Percentiles rank a stretch among this genome's conserved stretches.
Evolutionary conservation across 2,888 invertebrate genomes (phyloP).

Genomic region (Ochropacha duplaris): DNA sequence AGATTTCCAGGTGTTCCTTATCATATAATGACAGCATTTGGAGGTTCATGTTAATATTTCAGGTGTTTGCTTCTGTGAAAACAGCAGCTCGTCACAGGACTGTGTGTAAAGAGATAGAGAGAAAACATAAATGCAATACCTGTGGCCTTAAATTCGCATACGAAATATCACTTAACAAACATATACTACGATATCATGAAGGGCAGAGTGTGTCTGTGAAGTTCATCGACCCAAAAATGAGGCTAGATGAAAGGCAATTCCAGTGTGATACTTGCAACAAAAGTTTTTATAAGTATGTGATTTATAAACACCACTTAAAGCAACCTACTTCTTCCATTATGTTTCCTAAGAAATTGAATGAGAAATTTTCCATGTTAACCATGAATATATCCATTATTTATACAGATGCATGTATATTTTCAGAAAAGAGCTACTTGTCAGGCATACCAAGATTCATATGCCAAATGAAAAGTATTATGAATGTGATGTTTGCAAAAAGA

Average conservation of each 20-base stretch:
- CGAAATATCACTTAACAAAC: conserved; percentile 75
- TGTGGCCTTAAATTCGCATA: conserved; percentile 72
- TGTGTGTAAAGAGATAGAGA: conserved; percentile 62
- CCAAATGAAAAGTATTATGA: conserved; percentile 78
- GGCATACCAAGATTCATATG: conserved; percentile 85
- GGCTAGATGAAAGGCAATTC: conserved; percentile 58
- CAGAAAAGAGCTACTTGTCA: conserved; percentile 85
- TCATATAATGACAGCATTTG: too few relatives aligned
- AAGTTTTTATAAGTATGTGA: conserved; percentile 78
- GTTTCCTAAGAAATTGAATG: neutral
- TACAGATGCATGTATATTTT: conserved; percentile 26
- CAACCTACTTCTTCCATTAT: too few relatives aligned
- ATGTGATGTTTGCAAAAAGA: conserved; percentile 82
- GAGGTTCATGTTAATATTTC: conserved; percentile 8
- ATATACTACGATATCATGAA: conserved; percentile 67
- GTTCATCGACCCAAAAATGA: conserved; percentile 55
- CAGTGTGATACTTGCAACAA: conserved; percentile 85
- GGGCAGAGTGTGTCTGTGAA: conserved; percentile 72
- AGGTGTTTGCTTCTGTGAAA: conserved; percentile 75
- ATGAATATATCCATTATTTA: neutral
- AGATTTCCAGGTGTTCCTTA: too few relatives aligned
- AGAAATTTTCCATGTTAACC: too few relatives aligned
- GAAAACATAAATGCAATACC: conserved; percentile 59
- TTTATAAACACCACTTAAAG: neutral
- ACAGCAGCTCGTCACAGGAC: conserved; percentile 76